Conservation (phyloP, 2,113 vertebrate genomes). For the rat (Rattus norvegicus) region DNA sequence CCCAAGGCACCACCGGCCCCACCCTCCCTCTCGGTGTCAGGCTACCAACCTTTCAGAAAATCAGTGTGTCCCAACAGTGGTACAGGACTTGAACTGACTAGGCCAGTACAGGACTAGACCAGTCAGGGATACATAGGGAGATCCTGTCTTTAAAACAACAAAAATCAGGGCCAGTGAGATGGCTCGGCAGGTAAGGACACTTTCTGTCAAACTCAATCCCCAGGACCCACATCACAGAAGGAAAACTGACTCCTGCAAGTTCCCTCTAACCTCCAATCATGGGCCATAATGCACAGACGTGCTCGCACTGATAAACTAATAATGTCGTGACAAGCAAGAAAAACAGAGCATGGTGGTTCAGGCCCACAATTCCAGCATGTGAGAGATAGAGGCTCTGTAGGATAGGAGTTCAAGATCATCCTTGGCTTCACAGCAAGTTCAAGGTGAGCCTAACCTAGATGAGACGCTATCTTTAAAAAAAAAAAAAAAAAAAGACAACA, state of each 20-base stretch:
- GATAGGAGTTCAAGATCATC: not conserved
- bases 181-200: not conserved
- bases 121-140: not conserved
- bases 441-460: not conserved
- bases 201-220: not conserved
- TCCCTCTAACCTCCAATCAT: not conserved
- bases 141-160: too few species aligned
- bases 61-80: too few species aligned
- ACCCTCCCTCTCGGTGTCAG: not conserved
- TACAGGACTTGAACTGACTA: not conserved
- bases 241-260: not conserved
- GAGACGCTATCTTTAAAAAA: not conserved
- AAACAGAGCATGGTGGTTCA: too few species aligned
- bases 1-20: too few species aligned
- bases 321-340: too few species aligned
- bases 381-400: too few species aligned
- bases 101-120: not conserved
- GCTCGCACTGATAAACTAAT: too few species aligned
- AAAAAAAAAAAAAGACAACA: not conserved
- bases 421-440: not conserved
- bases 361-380: not conserved
- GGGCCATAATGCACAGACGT: too few species aligned
- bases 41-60: not conserved
- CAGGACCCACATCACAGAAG: not conserved
- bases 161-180: not conserved